phyloP scores from a whole-genome alignment of 2,113 vertebrate species.

The Symphodus melops region DNA sequence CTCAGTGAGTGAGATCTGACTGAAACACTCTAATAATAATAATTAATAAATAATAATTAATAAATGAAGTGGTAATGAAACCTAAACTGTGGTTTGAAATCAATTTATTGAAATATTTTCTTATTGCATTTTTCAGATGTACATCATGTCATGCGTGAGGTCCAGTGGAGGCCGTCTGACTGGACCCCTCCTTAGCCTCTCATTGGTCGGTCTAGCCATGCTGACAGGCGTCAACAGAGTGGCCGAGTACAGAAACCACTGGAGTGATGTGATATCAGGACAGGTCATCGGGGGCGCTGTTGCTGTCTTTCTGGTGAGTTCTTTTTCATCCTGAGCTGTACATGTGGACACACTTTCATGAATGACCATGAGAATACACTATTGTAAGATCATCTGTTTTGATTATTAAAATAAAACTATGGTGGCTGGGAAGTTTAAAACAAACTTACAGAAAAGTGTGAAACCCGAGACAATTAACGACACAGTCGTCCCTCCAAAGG shows the following conservation, averaged over 20 bases:
- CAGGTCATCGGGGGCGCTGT: slow-evolving; percentile 89
- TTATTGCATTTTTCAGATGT: slow-evolving; percentile 85
- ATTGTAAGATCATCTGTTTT: too few species aligned
- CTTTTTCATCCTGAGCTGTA: not conserved
- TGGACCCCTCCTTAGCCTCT: slow-evolving; percentile 89
- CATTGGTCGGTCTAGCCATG: slow-evolving; percentile 89
- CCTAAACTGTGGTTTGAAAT: not conserved
- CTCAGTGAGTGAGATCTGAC: slow-evolving; percentile 84
- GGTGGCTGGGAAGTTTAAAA: too few species aligned
- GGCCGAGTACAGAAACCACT: slow-evolving; percentile 93
- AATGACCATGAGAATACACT: too few species aligned
- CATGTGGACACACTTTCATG: too few species aligned
- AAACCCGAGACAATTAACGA: too few species aligned
- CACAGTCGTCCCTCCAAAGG: too few species aligned
- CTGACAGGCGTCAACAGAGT: slow-evolving; percentile 93
- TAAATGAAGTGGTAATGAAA: not conserved
- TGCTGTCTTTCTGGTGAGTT: slow-evolving; percentile 91
- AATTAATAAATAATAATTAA: too few species aligned
- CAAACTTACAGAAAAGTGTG: too few species aligned
- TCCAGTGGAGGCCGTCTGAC: slow-evolving; percentile 88
- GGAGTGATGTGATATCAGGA: slow-evolving; percentile 92
- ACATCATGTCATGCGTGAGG: slow-evolving; percentile 89
- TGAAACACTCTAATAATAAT: too few species aligned
- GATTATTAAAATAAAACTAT: too few species aligned
- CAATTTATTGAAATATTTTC: not conserved